Evolutionary conservation across 2,113 vertebrate genomes (phyloP), one percentile per base, ranked within the genome.

Genomic region (Propithecus coquereli): DNA sequence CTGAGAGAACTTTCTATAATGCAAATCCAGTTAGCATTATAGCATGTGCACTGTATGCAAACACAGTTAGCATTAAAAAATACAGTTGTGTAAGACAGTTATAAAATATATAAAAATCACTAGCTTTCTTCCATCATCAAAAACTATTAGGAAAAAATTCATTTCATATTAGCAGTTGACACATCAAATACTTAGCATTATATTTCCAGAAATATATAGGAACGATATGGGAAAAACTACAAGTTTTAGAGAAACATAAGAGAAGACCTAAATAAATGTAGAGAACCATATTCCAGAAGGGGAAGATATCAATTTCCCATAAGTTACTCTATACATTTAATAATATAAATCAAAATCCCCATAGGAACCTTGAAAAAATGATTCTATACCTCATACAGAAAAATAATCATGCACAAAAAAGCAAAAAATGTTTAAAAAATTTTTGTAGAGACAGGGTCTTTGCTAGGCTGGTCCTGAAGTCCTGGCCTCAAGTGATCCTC

Each of bases 141-240:
- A 93, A 80, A 79, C 47, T 87, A 70, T 70, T 87, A 85, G 63
- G 18, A 61, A 61, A 87, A 93, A 77, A 70, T 80, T 87, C 71
- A 86, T 71, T 47, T 81, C 40, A 61, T 18, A 81, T 87, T 71
- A 88, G 22, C 37, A 70, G 68, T 8, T 70, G 61, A 80, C 87
- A 52, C 81, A 61, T 40, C 70, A 86, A 87, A 87, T 79, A 70
- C 25, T 47, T 80, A 87, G 34, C 32, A 70, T 87, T 93, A 54
- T 71, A 61, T 40, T 80, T 87, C 52, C 23, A 40, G 61, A 93
- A 50, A 59, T 59, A 80, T 6, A 32, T 2, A 68, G 22, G 47
- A 86, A 37, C 34, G 54, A 93, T 57, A 57, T 45, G 14, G 65
- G 50, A 52, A 57, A 68, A 68, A 59, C 16, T 68, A 50, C 4